Conservation (phyloP, 1,140 invertebrate species). For the Drosophila malerkotliana region DNA sequence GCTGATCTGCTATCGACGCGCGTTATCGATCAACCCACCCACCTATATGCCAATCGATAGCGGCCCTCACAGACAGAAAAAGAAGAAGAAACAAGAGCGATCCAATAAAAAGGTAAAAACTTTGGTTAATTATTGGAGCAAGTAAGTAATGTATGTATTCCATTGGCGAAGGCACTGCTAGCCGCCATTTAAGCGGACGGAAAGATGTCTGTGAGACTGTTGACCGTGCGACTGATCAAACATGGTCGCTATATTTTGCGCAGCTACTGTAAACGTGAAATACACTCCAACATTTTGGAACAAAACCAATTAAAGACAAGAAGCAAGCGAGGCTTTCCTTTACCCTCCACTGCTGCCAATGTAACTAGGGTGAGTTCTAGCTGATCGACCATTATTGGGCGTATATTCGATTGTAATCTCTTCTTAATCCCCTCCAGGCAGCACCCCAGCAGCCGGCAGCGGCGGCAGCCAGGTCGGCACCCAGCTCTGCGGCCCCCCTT, state of each 20-base stretch:
- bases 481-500: slow-evolving; percentile 22
- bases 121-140: background rate
- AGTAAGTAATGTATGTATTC: slow-evolving; percentile 2
- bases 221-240: slow-evolving; percentile 85
- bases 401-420: background rate
- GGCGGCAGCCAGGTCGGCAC: slow-evolving; percentile 16
- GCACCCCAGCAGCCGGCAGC: slow-evolving; percentile 39
- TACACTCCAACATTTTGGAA: slow-evolving; percentile 85
- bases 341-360: slow-evolving; percentile 63
- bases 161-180: background rate
- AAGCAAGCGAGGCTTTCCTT: slow-evolving; percentile 67
- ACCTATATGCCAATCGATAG: slow-evolving; percentile 26
- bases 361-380: slow-evolving; percentile 57
- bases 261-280: slow-evolving; percentile 84
- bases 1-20: slow-evolving; percentile 30
- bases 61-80: slow-evolving; percentile 9
- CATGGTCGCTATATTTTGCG: slow-evolving; percentile 86
- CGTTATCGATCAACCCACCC: slow-evolving; percentile 42
- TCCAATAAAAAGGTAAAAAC: slow-evolving; percentile 12
- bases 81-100: slow-evolving; percentile 24
- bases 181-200: slow-evolving; percentile 23
- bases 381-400: too few species aligned
- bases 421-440: background rate
- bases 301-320: slow-evolving; percentile 83
- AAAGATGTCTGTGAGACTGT: slow-evolving; percentile 86